Evolutionary conservation across 2,113 vertebrate species (phyloP).

Genomic region (Phocoena sinus): DNA sequence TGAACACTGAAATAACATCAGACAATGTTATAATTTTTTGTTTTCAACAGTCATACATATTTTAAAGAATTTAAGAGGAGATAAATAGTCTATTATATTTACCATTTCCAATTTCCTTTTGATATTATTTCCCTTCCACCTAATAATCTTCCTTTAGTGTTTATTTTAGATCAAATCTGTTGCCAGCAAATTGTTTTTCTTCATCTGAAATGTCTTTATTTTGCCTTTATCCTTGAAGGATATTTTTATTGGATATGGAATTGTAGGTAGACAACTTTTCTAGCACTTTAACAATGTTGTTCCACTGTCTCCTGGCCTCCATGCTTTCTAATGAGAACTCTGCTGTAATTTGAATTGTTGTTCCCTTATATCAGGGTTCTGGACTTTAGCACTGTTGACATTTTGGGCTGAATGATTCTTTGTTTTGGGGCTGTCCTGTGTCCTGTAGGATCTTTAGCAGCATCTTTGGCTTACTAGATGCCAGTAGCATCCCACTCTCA

Average conservation of each 20-base stretch:
- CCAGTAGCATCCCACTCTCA: neutral
- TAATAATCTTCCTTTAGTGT: neutral
- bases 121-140: neutral
- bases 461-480: neutral
- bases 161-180: neutral
- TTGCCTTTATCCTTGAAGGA: neutral
- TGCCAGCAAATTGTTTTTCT: neutral
- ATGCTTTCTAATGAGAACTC: neutral
- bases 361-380: neutral
- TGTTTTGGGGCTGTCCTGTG: neutral
- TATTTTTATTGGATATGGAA: neutral
- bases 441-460: neutral
- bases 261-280: neutral
- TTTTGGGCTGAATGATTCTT: neutral
- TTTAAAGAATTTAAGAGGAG: neutral
- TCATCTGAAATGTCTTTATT: neutral
- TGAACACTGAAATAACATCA: neutral
- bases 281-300: neutral
- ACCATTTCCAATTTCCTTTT: neutral
- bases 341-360: neutral
- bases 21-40: neutral
- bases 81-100: neutral
- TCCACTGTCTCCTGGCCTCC: neutral
- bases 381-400: neutral
- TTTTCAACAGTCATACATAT: neutral